Base-by-base conservation (phyloP, 1,140 invertebrate genomes). In the Sitobion miscanthi region DNA sequence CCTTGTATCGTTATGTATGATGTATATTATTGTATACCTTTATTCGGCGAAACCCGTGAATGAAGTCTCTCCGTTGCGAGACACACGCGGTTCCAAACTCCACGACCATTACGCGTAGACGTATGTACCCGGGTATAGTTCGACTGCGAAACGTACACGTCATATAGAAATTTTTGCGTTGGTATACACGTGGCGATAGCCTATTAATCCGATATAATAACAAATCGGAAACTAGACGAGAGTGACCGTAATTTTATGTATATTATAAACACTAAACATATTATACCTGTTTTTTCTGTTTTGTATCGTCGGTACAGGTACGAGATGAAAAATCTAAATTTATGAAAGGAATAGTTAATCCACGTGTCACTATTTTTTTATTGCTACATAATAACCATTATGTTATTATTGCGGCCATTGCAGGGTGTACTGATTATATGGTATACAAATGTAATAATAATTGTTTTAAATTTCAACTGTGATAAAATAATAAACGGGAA, bases 21-120 rank as follows among this genome's bases (percentile, higher is more conserved):
- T 47, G 45, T 52, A 52, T 0, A 35, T 35, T 35, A 35, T 4
- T 49, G 3, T 42, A 42, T 21, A 83, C 38, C 38, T 4, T 42
- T 54, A 92, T 93, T 93, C 91, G 82, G 52, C 49, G 91, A 93
- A 93, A 86, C 52, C 47, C 9, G 83, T 92, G 77, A 93, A 93
- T 93, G 52, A 93, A 93, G 82, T 86, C 91, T 86, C 91, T 9
- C 6, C 91, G n/a, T 77, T 35, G 62, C 62, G 62, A 77, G 14
- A 77, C 30, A 77, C 30, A 62, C 57, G 1, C 62, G 1, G 5
- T 77, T 5, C 62, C 17, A 17, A n/a, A n/a, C 30, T 17, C 11
- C 42, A 42, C 42, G 35, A 35, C 35, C 35, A 42, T 42, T 42
- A 42, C 42, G 3, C 42, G 42, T 42, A 47, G 14, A 30, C 25